A percentile compares a stretch with the other conserved stretches of the same genome.
These are phyloP conservation scores for Atlantisia rogersi DNA, from an alignment of 2,113 vertebrate species.

Conservation along the genomic window DNA sequence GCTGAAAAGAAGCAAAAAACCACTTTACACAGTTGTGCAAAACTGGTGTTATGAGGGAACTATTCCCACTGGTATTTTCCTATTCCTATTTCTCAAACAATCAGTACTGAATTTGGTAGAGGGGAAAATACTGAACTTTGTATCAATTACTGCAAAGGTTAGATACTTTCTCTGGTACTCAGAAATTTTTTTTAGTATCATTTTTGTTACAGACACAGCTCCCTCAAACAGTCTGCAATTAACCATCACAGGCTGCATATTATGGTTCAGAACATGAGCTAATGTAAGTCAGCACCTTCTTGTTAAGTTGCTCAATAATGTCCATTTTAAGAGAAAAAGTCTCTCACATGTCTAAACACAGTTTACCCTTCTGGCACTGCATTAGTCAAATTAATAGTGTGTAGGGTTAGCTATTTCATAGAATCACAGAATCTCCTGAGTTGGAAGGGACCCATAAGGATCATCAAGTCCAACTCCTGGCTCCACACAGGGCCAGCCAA, in stretches of 20 bases:
- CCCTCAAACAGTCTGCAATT: background rate
- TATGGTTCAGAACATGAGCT: background rate
- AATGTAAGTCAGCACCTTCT: background rate
- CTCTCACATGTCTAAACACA: background rate
- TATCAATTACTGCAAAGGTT: background rate
- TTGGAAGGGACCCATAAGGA: too few species aligned
- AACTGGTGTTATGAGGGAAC: background rate
- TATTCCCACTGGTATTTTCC: background rate
- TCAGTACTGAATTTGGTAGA: background rate
- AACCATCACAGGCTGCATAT: background rate
- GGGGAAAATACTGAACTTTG: background rate
- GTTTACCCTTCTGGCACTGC: background rate
- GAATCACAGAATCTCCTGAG: too few species aligned
- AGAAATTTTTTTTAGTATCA: background rate
- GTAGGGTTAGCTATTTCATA: background rate
- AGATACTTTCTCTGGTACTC: background rate
- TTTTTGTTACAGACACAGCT: background rate
- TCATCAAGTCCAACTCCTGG: too few species aligned
- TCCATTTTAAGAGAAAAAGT: background rate
- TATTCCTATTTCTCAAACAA: background rate
- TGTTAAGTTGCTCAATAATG: background rate
- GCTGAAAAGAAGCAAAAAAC: background rate
- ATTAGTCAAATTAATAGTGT: background rate
- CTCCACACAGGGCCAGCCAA: too few species aligned
- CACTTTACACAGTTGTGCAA: background rate